Conservation (phyloP, 2,888 invertebrate genomes). For the Mamestra brassicae region DNA sequence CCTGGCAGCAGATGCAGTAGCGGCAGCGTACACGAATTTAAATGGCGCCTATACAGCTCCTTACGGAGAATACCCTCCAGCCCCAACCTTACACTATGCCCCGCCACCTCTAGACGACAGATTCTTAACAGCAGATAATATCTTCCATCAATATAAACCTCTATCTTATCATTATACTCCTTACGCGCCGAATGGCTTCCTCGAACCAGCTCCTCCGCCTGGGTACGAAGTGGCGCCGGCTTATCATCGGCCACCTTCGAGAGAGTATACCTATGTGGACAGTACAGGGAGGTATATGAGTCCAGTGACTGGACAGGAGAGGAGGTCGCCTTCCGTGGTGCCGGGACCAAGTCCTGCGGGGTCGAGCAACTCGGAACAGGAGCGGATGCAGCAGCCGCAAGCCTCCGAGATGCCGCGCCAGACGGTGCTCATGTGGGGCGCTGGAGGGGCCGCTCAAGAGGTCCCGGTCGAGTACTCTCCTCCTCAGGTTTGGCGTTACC, state of each 20-base stretch:
- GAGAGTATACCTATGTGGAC: constrained; percentile 91
- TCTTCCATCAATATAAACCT: constrained; percentile 97
- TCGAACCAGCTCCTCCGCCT: constrained; percentile 93
- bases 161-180: constrained; percentile 95
- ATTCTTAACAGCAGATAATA: constrained; percentile 95
- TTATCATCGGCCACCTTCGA: constrained; percentile 92
- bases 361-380: constrained; percentile 86
- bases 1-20: constrained; percentile 93
- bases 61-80: constrained; percentile 93
- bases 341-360: constrained; percentile 88
- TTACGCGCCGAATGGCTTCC: constrained; percentile 95
- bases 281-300: constrained; percentile 91
- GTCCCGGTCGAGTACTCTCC: constrained; percentile 88
- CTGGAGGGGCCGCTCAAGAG: constrained; percentile 87
- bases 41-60: constrained; percentile 95
- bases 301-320: constrained; percentile 92
- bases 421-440: constrained; percentile 98
- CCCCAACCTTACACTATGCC: constrained; percentile 93
- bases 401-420: constrained; percentile 93
- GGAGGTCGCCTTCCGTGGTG: constrained; percentile 92
- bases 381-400: constrained; percentile 82
- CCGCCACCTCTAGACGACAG: constrained; percentile 92
- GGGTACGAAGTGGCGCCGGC: constrained; percentile 91
- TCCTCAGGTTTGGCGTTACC: constrained; percentile 90
- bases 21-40: constrained; percentile 95